These are phyloP conservation scores for Xiphorhynchus elegans DNA, from an alignment of 2,113 vertebrate species.

Conservation along the genomic window DNA sequence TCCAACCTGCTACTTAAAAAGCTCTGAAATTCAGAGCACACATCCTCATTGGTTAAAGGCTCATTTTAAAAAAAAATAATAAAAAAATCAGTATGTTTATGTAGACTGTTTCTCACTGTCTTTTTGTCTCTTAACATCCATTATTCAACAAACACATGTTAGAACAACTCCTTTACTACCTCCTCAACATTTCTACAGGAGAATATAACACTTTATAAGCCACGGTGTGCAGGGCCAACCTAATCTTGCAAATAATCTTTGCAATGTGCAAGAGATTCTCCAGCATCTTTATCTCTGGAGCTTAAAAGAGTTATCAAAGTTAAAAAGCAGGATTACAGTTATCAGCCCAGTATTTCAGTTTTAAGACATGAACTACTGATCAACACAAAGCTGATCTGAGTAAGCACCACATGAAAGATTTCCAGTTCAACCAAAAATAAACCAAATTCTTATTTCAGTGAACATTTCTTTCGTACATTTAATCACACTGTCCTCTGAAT, in stretches of 20 bases:
- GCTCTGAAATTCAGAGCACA: not conserved
- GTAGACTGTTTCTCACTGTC: not conserved
- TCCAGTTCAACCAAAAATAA: not conserved
- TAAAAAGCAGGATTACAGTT: conserved; percentile 62
- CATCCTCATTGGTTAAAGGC: not conserved
- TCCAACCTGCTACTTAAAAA: not conserved
- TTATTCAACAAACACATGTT: not conserved
- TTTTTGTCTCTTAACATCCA: not conserved
- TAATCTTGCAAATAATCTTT: conserved; percentile 69
- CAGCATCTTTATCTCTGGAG: conserved; percentile 23
- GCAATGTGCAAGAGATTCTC: conserved; percentile 19
- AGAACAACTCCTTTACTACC: not conserved
- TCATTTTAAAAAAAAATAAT: not conserved
- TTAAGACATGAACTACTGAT: conserved; percentile 3
- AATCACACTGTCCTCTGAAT: not conserved
- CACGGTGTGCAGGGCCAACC: conserved; percentile 37
- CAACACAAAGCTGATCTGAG: not conserved
- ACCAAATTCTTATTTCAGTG: not conserved
- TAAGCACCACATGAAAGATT: not conserved
- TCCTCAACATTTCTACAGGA: not conserved
- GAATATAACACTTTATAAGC: conserved; percentile 12
- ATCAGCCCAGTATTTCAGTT: conserved; percentile 38
- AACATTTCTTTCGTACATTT: not conserved
- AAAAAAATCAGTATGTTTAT: not conserved
- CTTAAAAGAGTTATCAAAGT: conserved; percentile 22